phyloP scores from a whole-genome alignment of 2,888 invertebrate species.

The Ischnura elegans region DNA sequence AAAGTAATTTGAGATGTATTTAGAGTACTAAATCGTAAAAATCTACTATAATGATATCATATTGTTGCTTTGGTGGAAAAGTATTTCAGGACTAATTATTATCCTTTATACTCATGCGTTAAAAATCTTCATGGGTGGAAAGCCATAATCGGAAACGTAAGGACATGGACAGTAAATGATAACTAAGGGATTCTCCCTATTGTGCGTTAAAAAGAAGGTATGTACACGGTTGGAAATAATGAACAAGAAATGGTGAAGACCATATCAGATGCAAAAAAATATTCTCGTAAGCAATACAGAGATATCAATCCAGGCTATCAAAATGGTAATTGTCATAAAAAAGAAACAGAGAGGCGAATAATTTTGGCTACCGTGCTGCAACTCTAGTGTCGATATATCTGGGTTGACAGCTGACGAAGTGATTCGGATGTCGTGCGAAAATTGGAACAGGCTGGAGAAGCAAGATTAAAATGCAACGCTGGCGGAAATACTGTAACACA shows the following conservation, averaged over 20 bases:
- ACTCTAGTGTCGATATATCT: background rate
- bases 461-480: slow-evolving; percentile 1
- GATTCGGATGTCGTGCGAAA: slow-evolving; percentile 48
- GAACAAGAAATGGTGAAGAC: background rate
- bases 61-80: too few relatives aligned
- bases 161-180: too few relatives aligned
- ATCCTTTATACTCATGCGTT: too few relatives aligned
- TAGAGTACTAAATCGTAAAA: too few relatives aligned
- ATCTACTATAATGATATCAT: too few relatives aligned
- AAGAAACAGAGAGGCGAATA: background rate
- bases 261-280: background rate
- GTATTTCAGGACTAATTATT: too few relatives aligned
- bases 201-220: background rate
- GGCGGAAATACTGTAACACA: slow-evolving; percentile 22
- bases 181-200: too few relatives aligned
- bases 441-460: slow-evolving; percentile 28
- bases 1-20: too few relatives aligned
- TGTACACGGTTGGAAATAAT: background rate
- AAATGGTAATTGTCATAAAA: background rate
- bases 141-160: too few relatives aligned
- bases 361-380: slow-evolving; percentile 10
- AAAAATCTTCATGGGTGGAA: too few relatives aligned
- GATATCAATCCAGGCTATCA: background rate
- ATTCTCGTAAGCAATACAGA: background rate
- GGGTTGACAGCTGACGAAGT: slow-evolving; percentile 60